Percentiles rank a stretch among this genome's conserved stretches.
These are phyloP conservation scores for Vanessa cardui DNA, from an alignment of 2,888 invertebrate species.

Conservation along the genomic window DNA sequence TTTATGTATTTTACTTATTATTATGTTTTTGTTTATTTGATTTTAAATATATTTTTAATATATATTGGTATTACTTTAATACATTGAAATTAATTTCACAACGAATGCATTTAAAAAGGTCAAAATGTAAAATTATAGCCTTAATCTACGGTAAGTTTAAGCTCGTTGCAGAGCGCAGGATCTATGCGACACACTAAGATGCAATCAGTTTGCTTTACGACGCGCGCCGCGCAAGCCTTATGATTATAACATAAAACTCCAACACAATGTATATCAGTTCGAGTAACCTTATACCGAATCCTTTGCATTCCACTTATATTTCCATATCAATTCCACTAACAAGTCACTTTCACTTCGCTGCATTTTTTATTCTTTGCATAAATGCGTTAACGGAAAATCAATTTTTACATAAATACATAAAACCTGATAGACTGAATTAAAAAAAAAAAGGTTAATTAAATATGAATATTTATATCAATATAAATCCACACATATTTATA, in stretches of 20 bases:
- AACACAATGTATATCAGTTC: slow-evolving; percentile 42
- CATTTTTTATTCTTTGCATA: neutral
- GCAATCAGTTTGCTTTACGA: slow-evolving; percentile 75
- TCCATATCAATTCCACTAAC: slow-evolving; percentile 10
- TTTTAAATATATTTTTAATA: no score
- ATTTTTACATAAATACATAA: no score
- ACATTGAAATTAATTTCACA: no score
- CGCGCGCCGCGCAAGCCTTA: slow-evolving; percentile 54
- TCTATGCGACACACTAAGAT: slow-evolving; percentile 55
- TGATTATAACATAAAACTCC: slow-evolving; percentile 48
- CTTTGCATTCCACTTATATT: slow-evolving; percentile 26
- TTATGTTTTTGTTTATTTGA: no score
- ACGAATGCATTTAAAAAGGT: neutral
- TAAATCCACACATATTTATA: no score
- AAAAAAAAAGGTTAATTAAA: no score
- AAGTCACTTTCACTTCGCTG: slow-evolving; percentile 23
- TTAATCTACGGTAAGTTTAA: slow-evolving; percentile 41
- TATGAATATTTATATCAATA: no score
- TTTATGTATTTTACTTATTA: neutral
- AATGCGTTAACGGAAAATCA: no score
- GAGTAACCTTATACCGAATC: slow-evolving; percentile 36
- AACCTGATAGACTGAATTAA: no score
- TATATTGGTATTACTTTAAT: no score
- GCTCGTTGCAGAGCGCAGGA: slow-evolving; percentile 25
- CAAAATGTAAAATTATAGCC: neutral